These are phyloP conservation scores for Copidosoma floridanum DNA, from an alignment of 1,140 invertebrate species.

Conservation along the genomic window DNA sequence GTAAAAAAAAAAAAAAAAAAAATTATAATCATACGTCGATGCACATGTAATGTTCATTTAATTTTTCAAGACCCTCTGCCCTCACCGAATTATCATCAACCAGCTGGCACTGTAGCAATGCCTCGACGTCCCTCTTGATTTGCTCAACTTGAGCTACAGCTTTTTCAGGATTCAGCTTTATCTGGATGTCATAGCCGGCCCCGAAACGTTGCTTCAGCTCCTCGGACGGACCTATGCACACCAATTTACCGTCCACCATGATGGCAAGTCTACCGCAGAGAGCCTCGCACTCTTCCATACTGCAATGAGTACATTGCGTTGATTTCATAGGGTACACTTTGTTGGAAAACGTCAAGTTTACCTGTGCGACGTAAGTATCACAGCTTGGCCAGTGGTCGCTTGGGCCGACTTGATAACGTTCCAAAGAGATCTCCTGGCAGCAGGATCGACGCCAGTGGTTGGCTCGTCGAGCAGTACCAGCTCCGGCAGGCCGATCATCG, in stretches of 20 bases:
- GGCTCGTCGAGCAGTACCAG: conserved; percentile 76
- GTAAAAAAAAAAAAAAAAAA: conserved; percentile 12
- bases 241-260: conserved; percentile 82
- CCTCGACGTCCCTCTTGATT: conserved; percentile 44
- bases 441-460: conserved; percentile 79
- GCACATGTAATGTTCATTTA: neutral
- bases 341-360: conserved; percentile 29
- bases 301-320: conserved; percentile 39
- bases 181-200: conserved; percentile 55
- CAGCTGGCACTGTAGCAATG: conserved; percentile 40
- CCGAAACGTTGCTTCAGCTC: conserved; percentile 65
- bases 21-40: neutral
- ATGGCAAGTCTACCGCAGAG: conserved; percentile 81
- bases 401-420: conserved; percentile 64
- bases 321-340: no score
- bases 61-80: no score
- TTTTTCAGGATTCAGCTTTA: conserved; percentile 44
- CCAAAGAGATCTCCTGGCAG: conserved; percentile 78
- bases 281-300: conserved; percentile 91
- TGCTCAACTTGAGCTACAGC: conserved; percentile 28
- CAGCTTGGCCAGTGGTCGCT: conserved; percentile 63
- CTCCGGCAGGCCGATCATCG: conserved; percentile 75
- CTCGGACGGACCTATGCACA: conserved; percentile 68
- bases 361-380: conserved; percentile 78
- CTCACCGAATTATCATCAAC: conserved; percentile 46